These are phyloP conservation scores for Phaethon lepturus DNA, from an alignment of 2,113 vertebrate genomes.

Conservation along the genomic window DNA sequence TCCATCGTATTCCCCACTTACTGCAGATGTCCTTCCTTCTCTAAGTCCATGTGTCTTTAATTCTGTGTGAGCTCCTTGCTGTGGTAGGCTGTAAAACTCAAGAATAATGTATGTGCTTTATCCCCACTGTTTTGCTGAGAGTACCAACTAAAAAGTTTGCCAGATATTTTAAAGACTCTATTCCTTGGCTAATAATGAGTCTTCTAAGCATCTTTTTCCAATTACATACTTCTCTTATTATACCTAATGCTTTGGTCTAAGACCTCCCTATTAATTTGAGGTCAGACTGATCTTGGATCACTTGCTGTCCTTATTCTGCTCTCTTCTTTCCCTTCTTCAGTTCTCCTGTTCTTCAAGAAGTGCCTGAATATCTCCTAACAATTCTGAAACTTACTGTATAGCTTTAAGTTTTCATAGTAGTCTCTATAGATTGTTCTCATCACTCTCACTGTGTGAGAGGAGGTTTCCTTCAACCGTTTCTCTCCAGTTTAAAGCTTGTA, in stretches of 20 bases:
- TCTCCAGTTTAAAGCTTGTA: conserved; percentile 10
- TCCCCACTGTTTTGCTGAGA: neutral
- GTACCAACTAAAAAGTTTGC: neutral
- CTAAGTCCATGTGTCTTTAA: neutral
- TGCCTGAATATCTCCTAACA: neutral
- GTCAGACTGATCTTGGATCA: neutral
- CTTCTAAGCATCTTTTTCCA: neutral
- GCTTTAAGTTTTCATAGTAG: neutral
- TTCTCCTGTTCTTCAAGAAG: neutral
- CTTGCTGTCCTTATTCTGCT: neutral
- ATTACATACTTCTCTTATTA: neutral
- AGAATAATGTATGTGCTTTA: neutral
- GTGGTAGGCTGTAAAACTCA: neutral
- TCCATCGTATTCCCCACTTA: neutral
- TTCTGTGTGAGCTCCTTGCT: neutral
- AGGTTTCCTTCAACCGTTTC: neutral
- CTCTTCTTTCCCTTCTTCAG: neutral
- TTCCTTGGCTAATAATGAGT: neutral
- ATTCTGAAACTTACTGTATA: neutral
- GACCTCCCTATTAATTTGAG: neutral
- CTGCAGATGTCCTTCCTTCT: neutral
- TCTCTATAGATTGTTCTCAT: neutral
- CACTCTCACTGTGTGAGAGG: neutral
- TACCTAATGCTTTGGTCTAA: neutral
- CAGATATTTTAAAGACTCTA: neutral